Conservation (phyloP, 2,797 vertebrate species). For the Tragopan temminckii region DNA sequence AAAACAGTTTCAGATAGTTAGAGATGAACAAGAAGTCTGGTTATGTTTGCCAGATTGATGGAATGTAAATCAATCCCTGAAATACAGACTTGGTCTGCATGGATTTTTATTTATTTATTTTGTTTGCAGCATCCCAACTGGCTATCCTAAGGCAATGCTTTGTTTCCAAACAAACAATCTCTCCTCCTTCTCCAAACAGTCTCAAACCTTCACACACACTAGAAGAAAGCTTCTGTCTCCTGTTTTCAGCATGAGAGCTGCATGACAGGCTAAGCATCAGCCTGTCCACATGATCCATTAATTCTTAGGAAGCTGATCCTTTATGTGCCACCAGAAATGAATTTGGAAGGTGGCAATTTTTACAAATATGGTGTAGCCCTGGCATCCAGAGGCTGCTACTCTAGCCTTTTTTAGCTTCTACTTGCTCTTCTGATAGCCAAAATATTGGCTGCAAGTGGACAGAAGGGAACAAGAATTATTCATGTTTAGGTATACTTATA, state of each 20-base stretch:
- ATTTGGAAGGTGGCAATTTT: neutral
- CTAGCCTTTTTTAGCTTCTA: neutral
- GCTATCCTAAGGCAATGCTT: slow-evolving; percentile 31
- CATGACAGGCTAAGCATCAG: neutral
- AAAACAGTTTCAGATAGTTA: slow-evolving; percentile 24
- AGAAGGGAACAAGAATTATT: neutral
- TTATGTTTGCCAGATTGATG: slow-evolving; percentile 4
- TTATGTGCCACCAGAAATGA: neutral
- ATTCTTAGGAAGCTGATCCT: neutral
- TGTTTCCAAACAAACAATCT: slow-evolving; percentile 19
- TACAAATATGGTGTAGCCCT: neutral
- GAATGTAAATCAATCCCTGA: slow-evolving; percentile 38
- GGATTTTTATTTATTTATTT: neutral
- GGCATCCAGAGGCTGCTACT: neutral
- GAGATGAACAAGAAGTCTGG: neutral
- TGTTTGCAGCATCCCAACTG: neutral
- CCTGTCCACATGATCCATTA: neutral
- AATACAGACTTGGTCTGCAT: neutral
- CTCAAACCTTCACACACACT: neutral
- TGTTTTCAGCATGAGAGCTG: neutral
- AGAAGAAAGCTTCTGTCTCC: neutral
- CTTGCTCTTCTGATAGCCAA: neutral
- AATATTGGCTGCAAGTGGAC: neutral
- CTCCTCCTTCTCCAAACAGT: slow-evolving; percentile 41
- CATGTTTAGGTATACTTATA: neutral